Conservation (phyloP, 2,113 vertebrate genomes). For the Takifugu flavidus region DNA sequence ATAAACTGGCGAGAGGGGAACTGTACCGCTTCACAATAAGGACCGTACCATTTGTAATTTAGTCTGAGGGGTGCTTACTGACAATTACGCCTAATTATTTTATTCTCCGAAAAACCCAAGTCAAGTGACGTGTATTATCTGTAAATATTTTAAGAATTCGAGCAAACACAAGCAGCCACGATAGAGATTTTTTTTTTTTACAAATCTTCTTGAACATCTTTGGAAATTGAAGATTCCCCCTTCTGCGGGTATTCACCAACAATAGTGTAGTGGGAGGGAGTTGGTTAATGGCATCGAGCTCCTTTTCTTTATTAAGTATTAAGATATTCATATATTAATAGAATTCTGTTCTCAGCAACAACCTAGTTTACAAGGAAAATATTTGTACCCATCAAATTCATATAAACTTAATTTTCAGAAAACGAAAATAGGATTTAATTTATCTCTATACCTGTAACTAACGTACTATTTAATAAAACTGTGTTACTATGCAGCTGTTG, state of each 20-base stretch:
- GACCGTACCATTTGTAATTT: slow-evolving; percentile 64
- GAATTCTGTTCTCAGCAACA: not conserved
- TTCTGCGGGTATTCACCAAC: slow-evolving; percentile 38
- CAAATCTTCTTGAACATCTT: no score
- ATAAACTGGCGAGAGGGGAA: slow-evolving; percentile 56
- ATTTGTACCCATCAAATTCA: no score
- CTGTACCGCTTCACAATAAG: slow-evolving; percentile 55
- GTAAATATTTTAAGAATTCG: no score
- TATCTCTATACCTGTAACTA: no score
- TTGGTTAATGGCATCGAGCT: slow-evolving; percentile 10
- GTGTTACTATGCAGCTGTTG: no score
- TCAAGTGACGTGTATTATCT: no score
- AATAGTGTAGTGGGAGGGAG: slow-evolving; percentile 42
- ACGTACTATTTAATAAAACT: no score
- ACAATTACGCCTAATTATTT: not conserved
- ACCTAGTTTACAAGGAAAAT: not conserved
- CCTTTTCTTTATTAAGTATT: slow-evolving; percentile 8
- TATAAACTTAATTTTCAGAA: not conserved
- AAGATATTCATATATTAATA: not conserved
- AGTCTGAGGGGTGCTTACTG: slow-evolving; percentile 18
- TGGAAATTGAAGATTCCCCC: slow-evolving; percentile 9
- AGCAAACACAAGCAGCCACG: no score
- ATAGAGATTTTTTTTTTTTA: no score
- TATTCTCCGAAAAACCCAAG: no score
- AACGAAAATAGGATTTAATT: not conserved